Evolutionary conservation across 2,797 vertebrate genomes (phyloP).

Genomic region (Champsocephalus esox): DNA sequence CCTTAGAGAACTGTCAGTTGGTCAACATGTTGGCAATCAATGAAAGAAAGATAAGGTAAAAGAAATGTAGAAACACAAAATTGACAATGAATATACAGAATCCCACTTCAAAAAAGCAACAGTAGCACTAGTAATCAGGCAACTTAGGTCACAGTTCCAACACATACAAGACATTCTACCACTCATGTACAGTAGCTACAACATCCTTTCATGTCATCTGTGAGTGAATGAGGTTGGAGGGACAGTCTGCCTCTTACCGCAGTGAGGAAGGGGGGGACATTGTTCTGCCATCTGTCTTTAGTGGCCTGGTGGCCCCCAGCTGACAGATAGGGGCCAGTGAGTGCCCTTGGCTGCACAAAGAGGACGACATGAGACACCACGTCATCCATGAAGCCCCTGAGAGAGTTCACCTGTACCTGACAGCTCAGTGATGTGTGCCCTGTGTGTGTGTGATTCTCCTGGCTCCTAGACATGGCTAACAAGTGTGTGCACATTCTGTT

Average conservation of each 20-base stretch:
- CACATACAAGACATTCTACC: not conserved
- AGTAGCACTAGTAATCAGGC: not conserved
- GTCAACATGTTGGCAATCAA: too few species aligned
- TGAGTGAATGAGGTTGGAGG: slow-evolving; percentile 40
- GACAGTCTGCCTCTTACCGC: slow-evolving; percentile 30
- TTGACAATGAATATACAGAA: too few species aligned
- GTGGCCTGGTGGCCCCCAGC: slow-evolving; percentile 34
- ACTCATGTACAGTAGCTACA: slow-evolving; percentile 2
- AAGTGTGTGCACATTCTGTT: slow-evolving; percentile 36
- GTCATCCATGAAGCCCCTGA: slow-evolving; percentile 23
- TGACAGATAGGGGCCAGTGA: slow-evolving; percentile 47
- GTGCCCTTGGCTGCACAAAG: slow-evolving; percentile 21
- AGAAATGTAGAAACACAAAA: too few species aligned
- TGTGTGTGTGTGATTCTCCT: not conserved
- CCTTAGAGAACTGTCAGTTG: too few species aligned
- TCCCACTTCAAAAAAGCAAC: not conserved
- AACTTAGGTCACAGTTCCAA: too few species aligned
- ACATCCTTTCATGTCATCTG: slow-evolving; percentile 39
- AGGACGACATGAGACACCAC: slow-evolving; percentile 13
- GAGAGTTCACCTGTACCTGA: slow-evolving; percentile 40
- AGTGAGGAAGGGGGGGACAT: slow-evolving; percentile 22
- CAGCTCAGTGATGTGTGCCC: not conserved
- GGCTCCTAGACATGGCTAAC: not conserved
- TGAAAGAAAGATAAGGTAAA: too few species aligned
- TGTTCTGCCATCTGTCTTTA: slow-evolving; percentile 67